Conservation (phyloP, 2,888 invertebrate species). For the Lissocephala sabroskyi region DNA sequence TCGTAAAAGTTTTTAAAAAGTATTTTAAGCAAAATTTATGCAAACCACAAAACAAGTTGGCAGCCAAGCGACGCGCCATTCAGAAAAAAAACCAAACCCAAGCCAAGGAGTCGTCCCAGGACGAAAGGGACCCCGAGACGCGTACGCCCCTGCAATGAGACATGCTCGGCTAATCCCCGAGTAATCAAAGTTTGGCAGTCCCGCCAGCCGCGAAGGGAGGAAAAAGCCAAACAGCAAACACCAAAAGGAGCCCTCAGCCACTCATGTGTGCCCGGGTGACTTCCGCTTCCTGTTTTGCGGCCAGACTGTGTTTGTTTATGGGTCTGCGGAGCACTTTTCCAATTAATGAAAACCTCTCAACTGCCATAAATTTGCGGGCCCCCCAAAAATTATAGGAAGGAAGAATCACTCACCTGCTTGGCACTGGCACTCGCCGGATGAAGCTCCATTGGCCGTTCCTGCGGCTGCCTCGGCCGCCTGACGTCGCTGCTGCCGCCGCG, state of each 20-base stretch:
- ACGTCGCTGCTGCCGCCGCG: slow-evolving; percentile 69
- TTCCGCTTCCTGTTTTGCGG: too few species aligned
- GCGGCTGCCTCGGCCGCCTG: slow-evolving; percentile 57
- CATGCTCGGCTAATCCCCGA: slow-evolving; percentile 53
- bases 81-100: background rate
- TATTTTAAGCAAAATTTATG: slow-evolving; percentile 65
- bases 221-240: slow-evolving; percentile 23
- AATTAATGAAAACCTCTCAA: slow-evolving; percentile 70
- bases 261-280: slow-evolving; percentile 1
- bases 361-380: slow-evolving; percentile 64
- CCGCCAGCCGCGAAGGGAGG: slow-evolving; percentile 23
- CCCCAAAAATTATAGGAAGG: slow-evolving; percentile 51
- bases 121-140: too few species aligned
- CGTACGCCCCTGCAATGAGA: slow-evolving; percentile 6
- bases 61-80: slow-evolving; percentile 19
- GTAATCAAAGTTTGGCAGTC: slow-evolving; percentile 67
- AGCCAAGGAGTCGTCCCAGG: too few species aligned
- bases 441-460: slow-evolving; percentile 26
- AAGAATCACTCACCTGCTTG: slow-evolving; percentile 77
- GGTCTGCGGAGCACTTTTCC: slow-evolving; percentile 69
- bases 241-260: background rate
- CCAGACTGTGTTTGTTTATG: too few species aligned
- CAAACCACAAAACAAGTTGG: slow-evolving; percentile 60
- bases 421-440: slow-evolving; percentile 78
- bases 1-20: slow-evolving; percentile 63